Base-by-base conservation (phyloP, 2,888 invertebrate species). In the Listrodromus nycthemerus region DNA sequence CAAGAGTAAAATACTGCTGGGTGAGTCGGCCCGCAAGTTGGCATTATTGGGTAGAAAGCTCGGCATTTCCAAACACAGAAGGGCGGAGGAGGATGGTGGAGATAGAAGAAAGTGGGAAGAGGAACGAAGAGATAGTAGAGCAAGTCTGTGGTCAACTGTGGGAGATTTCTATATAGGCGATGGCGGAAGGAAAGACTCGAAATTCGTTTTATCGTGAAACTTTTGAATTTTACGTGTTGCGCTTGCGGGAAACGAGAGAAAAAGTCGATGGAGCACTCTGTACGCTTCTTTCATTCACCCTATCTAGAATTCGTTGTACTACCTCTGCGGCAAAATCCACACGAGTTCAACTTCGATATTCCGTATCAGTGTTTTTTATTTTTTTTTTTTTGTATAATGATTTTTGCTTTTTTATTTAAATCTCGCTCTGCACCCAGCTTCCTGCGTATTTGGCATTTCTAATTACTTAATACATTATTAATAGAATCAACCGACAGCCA, bases 391-490 rank as follows among this genome's bases (percentile, higher is more conserved):
- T 10, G 19, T 52, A 0, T 45, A 45, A 16, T 10, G 4, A n/a
- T 61, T 10, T 61, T 10, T 30, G 27, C 0, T 10, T 61, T 33
- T 61, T 61, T 24, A 6, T 58, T 16, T 61, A 1, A 33, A 82
- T 83, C 67, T 19, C 13, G 13, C 13, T 41, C 41, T 10, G 16
- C 10, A 6, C 4, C 76, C 82, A 84, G 80, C 83, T 86, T 70
- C 74, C 61, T 73, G 45, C 71, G 58, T 66, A 61, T 33, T 27
- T n/a, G 24, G 81, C 89, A 91, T 91, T 90, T 89, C 88, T 91
- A 91, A 91, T 92, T 92, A 90, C 91, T 91, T 91, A 89, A 92
- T 92, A 91, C 92, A 92, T 92, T 92, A 92, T 92, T 92, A 92
- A 92, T 92, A 91, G 91, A 90, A 88, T 89, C 85, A 84, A 88